Percentiles rank a stretch among this genome's conserved stretches.
These are phyloP conservation scores for Falco biarmicus DNA, from an alignment of 2,797 vertebrate genomes.

Conservation along the genomic window DNA sequence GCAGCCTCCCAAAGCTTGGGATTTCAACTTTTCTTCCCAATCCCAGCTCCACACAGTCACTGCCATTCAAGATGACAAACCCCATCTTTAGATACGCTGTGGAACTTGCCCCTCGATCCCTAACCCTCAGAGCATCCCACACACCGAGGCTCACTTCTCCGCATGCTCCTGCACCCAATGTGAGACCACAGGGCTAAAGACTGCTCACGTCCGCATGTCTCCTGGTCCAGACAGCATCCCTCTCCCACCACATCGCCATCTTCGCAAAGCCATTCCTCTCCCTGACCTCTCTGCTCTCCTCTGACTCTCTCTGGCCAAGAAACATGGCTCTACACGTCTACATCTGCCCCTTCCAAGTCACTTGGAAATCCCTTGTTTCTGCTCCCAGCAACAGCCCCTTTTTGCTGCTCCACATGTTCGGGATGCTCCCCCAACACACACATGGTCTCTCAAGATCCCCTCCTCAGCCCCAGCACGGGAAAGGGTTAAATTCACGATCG, in stretches of 20 bases:
- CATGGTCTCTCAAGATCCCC: neutral
- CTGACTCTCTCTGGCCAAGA: neutral
- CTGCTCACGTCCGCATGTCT: rapidly evolving
- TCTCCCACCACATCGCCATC: neutral
- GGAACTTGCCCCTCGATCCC: rapidly evolving
- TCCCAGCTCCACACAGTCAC: neutral
- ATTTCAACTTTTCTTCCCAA: neutral
- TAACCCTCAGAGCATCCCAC: rapidly evolving
- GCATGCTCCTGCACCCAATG: rapidly evolving
- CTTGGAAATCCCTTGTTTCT: neutral
- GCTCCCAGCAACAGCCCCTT: neutral
- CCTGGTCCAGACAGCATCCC: neutral
- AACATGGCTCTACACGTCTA: rapidly evolving
- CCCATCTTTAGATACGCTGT: rapidly evolving
- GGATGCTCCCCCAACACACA: rapidly evolving
- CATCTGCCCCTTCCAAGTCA: neutral
- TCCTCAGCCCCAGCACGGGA: neutral
- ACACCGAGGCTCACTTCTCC: neutral
- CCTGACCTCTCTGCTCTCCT: neutral
- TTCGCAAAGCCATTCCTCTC: neutral
- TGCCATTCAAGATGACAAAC: rapidly evolving
- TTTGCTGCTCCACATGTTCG: rapidly evolving
- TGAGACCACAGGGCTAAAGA: neutral
- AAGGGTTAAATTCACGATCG: neutral
- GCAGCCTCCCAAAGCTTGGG: neutral